These are phyloP conservation scores for Micrasema minimum DNA, from an alignment of 1,140 invertebrate genomes.

Conservation along the genomic window DNA sequence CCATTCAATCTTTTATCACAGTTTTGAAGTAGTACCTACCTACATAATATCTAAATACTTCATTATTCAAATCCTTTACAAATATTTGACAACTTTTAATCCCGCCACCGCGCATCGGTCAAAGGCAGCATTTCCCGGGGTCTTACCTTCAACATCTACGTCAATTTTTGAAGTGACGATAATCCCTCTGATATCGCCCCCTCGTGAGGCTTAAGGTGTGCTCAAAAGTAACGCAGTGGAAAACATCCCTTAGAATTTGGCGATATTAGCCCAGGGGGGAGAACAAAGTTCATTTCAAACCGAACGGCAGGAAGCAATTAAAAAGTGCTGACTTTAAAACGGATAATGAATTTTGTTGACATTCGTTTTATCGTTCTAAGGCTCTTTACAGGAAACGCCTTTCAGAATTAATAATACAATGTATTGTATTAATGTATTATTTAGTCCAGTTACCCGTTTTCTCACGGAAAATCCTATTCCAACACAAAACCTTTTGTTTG, in stretches of 20 bases:
- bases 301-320: constrained; percentile 22
- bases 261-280: constrained; percentile 15
- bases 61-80: neutral
- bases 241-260: constrained; percentile 18
- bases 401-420: too few relatives aligned
- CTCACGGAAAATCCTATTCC: too few relatives aligned
- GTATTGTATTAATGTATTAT: too few relatives aligned
- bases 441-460: too few relatives aligned
- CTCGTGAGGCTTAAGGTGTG: constrained; percentile 2
- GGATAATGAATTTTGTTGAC: too few relatives aligned
- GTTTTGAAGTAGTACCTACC: too few relatives aligned
- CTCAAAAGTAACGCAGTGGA: constrained; percentile 19
- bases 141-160: neutral
- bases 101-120: neutral
- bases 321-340: constrained; percentile 4
- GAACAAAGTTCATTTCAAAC: neutral
- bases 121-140: neutral
- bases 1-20: too few relatives aligned
- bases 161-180: constrained; percentile 29
- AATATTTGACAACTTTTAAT: neutral
- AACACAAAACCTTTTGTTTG: too few relatives aligned
- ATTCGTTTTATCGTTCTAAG: too few relatives aligned
- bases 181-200: constrained; percentile 11
- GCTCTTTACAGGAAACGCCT: too few relatives aligned
- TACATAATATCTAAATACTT: too few relatives aligned